These are phyloP conservation scores for Mycteria americana DNA, from an alignment of 2,797 vertebrate species.

Conservation along the genomic window DNA sequence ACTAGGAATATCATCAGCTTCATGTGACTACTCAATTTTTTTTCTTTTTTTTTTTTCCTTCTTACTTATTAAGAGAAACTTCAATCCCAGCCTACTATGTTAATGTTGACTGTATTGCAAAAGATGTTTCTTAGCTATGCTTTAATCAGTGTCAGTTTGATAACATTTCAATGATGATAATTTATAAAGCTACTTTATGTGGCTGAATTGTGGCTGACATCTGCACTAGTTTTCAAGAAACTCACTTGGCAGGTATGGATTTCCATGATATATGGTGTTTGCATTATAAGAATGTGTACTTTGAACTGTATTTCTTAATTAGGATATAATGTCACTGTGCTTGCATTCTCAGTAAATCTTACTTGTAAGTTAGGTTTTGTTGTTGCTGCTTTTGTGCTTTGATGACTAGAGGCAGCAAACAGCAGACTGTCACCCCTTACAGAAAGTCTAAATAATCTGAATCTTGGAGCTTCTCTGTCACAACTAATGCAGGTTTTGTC, in stretches of 20 bases:
- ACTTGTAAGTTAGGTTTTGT: background rate
- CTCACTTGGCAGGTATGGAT: slow-evolving; percentile 10
- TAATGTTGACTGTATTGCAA: background rate
- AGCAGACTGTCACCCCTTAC: background rate
- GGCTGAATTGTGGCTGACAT: background rate
- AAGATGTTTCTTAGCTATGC: background rate
- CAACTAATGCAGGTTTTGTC: background rate
- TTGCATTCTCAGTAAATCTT: slow-evolving; percentile 7
- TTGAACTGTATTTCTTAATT: slow-evolving; percentile 46
- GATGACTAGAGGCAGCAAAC: background rate
- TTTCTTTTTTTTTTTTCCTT: background rate
- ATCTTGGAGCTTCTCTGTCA: background rate
- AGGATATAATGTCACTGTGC: background rate
- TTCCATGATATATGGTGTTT: background rate
- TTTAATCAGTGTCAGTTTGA: background rate
- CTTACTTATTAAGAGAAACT: background rate
- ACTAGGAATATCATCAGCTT: background rate
- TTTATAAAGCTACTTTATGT: background rate
- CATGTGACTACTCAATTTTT: background rate
- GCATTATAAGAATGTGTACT: background rate
- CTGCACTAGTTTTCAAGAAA: background rate
- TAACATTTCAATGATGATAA: background rate
- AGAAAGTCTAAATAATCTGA: background rate
- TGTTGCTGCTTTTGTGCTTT: background rate
- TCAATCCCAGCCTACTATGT: background rate